phyloP scores from a whole-genome alignment of 2,888 invertebrate species.

The Sphaeridia pumilis region DNA sequence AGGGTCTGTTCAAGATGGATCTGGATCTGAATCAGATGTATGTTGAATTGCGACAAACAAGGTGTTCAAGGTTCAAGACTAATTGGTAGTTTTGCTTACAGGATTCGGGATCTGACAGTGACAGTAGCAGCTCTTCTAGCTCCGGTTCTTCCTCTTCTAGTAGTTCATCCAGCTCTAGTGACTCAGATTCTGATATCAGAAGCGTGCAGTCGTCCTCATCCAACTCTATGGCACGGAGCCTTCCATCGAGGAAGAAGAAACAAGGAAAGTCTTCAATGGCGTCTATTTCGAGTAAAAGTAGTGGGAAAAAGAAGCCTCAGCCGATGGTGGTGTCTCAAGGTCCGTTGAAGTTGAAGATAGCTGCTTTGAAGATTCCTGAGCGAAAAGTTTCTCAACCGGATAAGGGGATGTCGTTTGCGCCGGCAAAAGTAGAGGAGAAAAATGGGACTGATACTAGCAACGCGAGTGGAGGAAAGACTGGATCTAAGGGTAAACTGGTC shows the following conservation, averaged over 20 bases:
- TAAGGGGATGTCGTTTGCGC: too few species aligned
- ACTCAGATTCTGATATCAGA: conserved; percentile 30
- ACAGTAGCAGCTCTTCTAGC: conserved; percentile 20
- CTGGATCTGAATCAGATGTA: conserved; percentile 22
- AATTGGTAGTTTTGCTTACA: conserved; percentile 39
- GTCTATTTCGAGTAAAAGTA: conserved; percentile 24
- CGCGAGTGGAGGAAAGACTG: background rate
- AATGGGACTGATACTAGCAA: too few species aligned
- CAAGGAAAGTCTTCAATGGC: conserved; percentile 20
- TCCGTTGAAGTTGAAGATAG: conserved; percentile 44
- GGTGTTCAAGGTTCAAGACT: background rate
- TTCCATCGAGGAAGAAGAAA: conserved; percentile 6
- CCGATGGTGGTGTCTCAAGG: conserved; percentile 36
- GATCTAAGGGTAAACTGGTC: background rate
- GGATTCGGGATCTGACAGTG: conserved; percentile 41
- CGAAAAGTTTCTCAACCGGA: too few species aligned
- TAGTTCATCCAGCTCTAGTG: conserved; percentile 24
- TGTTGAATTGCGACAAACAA: background rate
- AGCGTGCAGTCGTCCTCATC: conserved; percentile 25
- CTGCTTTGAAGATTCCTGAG: conserved; percentile 42
- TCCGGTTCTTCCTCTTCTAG: conserved; percentile 21
- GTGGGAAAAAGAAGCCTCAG: conserved; percentile 5
- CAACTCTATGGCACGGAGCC: conserved; percentile 11
- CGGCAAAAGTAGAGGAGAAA: too few species aligned
- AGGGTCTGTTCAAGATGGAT: conserved; percentile 17